Evolutionary conservation across 2,113 vertebrate genomes (phyloP).

Genomic region (Ailurus styani): DNA sequence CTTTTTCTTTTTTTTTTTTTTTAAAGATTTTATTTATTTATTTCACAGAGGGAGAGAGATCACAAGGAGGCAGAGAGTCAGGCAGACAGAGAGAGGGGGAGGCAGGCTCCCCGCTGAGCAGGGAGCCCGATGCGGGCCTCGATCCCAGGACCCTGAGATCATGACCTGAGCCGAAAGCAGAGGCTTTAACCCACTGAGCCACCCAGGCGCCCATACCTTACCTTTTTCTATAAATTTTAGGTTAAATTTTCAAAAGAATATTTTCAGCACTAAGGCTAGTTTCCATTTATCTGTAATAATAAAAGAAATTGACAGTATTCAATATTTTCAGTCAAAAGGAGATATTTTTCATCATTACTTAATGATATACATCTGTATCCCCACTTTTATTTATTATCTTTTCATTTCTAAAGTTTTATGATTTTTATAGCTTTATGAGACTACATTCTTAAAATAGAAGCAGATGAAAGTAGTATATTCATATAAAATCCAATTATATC

Average conservation of each 20-base stretch:
- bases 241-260: neutral
- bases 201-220: too few relatives aligned
- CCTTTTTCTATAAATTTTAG: neutral
- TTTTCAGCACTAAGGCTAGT: neutral
- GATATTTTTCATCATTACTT: neutral
- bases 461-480: neutral
- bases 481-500: neutral
- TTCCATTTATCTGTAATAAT: neutral
- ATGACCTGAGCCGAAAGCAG: too few relatives aligned
- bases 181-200: too few relatives aligned
- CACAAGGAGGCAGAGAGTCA: too few relatives aligned
- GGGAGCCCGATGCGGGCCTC: too few relatives aligned
- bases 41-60: too few relatives aligned
- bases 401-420: neutral
- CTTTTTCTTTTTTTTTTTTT: too few relatives aligned
- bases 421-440: neutral
- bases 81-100: too few relatives aligned
- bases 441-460: neutral
- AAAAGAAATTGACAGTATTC: neutral
- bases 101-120: too few relatives aligned
- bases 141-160: too few relatives aligned
- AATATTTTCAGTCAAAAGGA: neutral
- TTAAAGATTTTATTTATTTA: too few relatives aligned
- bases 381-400: neutral
- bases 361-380: neutral